These are phyloP conservation scores for Tetragnatha montana DNA, from an alignment of 2,888 invertebrate genomes.

Conservation along the genomic window DNA sequence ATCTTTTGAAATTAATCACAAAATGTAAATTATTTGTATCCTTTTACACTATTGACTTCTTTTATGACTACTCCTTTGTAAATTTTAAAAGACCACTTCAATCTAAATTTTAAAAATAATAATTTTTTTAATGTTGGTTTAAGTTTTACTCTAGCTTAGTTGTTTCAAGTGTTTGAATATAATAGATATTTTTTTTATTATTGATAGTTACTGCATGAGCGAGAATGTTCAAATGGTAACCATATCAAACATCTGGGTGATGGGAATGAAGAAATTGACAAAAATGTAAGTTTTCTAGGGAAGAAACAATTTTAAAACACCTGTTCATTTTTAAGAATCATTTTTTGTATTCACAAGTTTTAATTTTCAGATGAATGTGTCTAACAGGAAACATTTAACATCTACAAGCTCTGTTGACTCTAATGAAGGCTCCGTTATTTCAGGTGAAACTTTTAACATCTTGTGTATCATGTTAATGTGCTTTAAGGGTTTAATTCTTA, in stretches of 20 bases:
- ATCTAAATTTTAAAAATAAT: too few relatives aligned
- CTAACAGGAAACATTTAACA: constrained; percentile 25
- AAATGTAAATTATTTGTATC: too few relatives aligned
- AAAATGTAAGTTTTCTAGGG: constrained; percentile 12
- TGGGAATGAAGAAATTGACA: not conserved
- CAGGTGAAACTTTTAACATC: constrained; percentile 22
- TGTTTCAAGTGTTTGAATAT: not conserved
- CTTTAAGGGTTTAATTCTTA: not conserved
- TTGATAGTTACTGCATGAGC: constrained; percentile 21
- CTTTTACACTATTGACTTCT: too few relatives aligned
- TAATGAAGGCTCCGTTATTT: constrained; percentile 40
- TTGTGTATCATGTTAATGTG: not conserved
- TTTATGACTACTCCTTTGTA: too few relatives aligned
- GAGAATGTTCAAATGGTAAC: constrained; percentile 5
- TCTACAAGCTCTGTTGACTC: constrained; percentile 52
- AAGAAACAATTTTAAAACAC: not conserved
- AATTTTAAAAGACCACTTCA: too few relatives aligned
- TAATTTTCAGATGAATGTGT: constrained; percentile 26
- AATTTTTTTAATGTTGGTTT: not conserved
- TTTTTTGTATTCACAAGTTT: not conserved
- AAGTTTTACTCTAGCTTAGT: not conserved
- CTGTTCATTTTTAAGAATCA: not conserved
- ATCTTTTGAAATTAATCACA: too few relatives aligned
- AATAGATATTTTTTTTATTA: not conserved
- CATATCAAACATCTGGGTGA: not conserved